A percentile compares a stretch with the other conserved stretches of the same genome.
Evolutionary conservation across 2,113 vertebrate species (phyloP).

Genomic region (Ancistrus triradiatus): DNA sequence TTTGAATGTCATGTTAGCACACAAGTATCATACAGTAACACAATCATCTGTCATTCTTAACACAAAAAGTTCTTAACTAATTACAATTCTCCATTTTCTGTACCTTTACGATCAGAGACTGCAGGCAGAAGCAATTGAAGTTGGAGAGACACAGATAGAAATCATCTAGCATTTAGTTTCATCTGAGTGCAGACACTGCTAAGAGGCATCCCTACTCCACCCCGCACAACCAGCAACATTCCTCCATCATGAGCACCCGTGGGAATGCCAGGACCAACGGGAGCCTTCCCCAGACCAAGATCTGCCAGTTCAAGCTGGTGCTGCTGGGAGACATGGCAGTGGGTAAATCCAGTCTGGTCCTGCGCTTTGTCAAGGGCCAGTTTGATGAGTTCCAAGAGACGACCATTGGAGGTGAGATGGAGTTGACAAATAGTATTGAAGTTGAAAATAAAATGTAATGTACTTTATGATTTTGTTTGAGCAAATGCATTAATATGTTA

Average conservation of each 20-base stretch:
- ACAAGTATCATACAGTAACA: too few species aligned
- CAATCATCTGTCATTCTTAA: too few species aligned
- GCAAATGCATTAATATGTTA: too few species aligned
- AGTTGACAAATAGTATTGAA: background rate
- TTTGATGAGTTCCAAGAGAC: slow-evolving; percentile 82
- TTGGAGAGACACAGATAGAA: background rate
- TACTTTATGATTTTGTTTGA: too few species aligned
- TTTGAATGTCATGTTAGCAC: too few species aligned
- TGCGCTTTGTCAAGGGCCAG: slow-evolving; percentile 80
- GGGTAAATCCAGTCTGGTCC: slow-evolving; percentile 79
- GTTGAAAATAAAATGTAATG: too few species aligned
- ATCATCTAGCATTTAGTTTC: background rate
- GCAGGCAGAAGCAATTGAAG: background rate
- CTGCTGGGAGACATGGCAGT: slow-evolving; percentile 80
- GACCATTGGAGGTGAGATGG: slow-evolving; percentile 74
- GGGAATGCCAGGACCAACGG: slow-evolving; percentile 71
- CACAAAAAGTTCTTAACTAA: too few species aligned
- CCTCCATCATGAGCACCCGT: slow-evolving; percentile 69
- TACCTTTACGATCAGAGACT: background rate
- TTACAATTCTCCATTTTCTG: background rate
- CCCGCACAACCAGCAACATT: slow-evolving; percentile 33
- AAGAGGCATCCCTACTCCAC: slow-evolving; percentile 28
- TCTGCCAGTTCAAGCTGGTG: slow-evolving; percentile 82
- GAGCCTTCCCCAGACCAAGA: slow-evolving; percentile 73
- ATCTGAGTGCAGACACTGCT: slow-evolving; percentile 14